phyloP scores from a whole-genome alignment of 2,113 vertebrate genomes.

The Rhea pennata region DNA sequence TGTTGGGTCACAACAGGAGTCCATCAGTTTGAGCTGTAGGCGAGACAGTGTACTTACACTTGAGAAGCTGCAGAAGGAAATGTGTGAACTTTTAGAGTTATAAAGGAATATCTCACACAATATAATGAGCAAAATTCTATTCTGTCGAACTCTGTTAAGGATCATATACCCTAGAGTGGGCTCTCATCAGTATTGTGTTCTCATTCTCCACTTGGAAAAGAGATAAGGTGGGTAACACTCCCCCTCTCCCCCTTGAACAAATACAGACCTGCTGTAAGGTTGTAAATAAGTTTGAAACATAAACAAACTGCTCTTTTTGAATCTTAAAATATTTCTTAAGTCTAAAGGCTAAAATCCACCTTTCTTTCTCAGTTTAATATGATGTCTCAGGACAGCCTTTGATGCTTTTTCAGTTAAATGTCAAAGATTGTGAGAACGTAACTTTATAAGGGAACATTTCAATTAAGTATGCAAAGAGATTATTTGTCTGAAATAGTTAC shows the following conservation, averaged over 20 bases:
- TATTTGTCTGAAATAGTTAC: neutral
- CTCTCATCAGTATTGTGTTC: neutral
- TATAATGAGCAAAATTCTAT: constrained; percentile 4
- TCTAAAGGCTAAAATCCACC: neutral
- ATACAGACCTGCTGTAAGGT: neutral
- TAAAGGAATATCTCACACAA: neutral
- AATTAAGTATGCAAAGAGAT: neutral
- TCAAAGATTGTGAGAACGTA: neutral
- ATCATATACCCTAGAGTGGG: neutral
- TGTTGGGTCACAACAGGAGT: neutral
- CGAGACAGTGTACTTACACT: neutral
- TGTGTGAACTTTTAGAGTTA: neutral
- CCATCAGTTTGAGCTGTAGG: neutral
- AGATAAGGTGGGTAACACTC: neutral
- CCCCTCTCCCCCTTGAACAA: neutral
- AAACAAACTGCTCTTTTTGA: neutral
- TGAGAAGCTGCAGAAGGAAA: neutral
- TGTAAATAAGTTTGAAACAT: neutral
- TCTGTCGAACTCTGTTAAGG: neutral
- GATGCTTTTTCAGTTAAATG: neutral
- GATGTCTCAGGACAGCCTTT: neutral
- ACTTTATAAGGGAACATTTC: neutral
- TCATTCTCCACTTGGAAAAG: neutral
- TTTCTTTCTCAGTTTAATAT: neutral
- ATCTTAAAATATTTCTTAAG: neutral